Percentiles rank a stretch among this genome's conserved stretches.
phyloP scores from a whole-genome alignment of 2,888 invertebrate species.

The Nebria brevicollis region DNA sequence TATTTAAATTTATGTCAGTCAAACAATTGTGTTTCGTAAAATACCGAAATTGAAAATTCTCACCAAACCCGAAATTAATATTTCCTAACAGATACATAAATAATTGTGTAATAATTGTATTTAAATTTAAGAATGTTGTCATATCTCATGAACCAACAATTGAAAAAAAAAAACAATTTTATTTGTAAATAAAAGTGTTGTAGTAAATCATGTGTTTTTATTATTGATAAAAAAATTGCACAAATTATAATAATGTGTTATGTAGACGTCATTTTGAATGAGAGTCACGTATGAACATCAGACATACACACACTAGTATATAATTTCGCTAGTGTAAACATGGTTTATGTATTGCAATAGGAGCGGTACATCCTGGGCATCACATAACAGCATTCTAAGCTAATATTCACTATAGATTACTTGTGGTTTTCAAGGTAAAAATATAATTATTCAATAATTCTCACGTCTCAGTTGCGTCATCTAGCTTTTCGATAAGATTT shows the following conservation, averaged over 20 bases:
- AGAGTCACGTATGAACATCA: not conserved
- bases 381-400: conserved; percentile 8
- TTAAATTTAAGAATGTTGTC: not conserved
- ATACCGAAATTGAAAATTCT: not conserved
- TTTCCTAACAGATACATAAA: not conserved
- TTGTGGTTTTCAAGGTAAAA: conserved; percentile 20
- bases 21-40: not conserved
- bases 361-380: conserved; percentile 12
- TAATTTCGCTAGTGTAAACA: conserved; percentile 13
- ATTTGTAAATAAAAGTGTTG: not conserved
- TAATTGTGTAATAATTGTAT: not conserved
- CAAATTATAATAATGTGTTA: not conserved
- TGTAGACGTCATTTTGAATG: not conserved
- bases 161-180: not conserved
- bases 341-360: conserved; percentile 6
- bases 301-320: conserved; percentile 11
- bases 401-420: conserved; percentile 20
- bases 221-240: not conserved
- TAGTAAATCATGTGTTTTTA: not conserved
- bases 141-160: not conserved
- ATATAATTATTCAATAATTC: not conserved
- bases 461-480: not conserved
- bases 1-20: not conserved
- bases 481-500: too few species aligned
- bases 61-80: not conserved